phyloP scores from a whole-genome alignment of 1,140 invertebrate genomes.

The Drosophila busckii region DNA sequence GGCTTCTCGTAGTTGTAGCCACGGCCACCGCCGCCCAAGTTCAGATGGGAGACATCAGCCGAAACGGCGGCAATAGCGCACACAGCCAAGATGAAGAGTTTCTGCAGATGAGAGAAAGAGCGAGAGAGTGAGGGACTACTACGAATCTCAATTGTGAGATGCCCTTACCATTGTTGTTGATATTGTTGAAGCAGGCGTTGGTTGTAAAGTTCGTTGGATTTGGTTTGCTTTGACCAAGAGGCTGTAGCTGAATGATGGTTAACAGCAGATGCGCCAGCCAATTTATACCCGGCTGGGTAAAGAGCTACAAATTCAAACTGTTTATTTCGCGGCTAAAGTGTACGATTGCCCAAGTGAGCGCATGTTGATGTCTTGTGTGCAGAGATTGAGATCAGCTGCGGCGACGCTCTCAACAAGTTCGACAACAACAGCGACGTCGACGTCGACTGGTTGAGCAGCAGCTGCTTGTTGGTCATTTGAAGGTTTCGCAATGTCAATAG shows the following conservation, averaged over 20 bases:
- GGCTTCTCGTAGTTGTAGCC: constrained; percentile 63
- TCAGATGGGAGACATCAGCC: constrained; percentile 65
- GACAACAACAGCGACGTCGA: too few relatives aligned
- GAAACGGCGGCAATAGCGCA: constrained; percentile 58
- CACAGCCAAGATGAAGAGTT: constrained; percentile 70
- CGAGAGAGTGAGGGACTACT: too few relatives aligned
- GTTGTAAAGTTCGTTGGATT: constrained; percentile 58
- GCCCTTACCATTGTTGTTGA: constrained; percentile 61
- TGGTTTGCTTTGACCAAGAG: constrained; percentile 50
- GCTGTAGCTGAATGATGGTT: constrained; percentile 61
- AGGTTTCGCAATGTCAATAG: constrained; percentile 69
- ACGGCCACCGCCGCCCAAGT: constrained; percentile 50
- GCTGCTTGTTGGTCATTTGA: constrained; percentile 22
- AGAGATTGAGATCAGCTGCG: constrained; percentile 4
- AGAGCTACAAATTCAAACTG: constrained; percentile 1
- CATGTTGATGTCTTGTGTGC: not conserved
- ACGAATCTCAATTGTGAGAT: too few relatives aligned
- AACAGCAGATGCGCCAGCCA: constrained; percentile 53
- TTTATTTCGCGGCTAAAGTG: not conserved
- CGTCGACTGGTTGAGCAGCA: constrained; percentile 10
- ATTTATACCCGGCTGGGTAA: constrained; percentile 45
- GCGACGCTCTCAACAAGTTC: not conserved
- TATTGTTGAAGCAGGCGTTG: constrained; percentile 43
- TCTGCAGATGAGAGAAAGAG: constrained; percentile 35
- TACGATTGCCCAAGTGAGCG: constrained; percentile 3